A percentile compares a stretch with the other conserved stretches of the same genome.
These are phyloP conservation scores for Exocentrus adspersus DNA, from an alignment of 2,888 invertebrate species.

Conservation along the genomic window DNA sequence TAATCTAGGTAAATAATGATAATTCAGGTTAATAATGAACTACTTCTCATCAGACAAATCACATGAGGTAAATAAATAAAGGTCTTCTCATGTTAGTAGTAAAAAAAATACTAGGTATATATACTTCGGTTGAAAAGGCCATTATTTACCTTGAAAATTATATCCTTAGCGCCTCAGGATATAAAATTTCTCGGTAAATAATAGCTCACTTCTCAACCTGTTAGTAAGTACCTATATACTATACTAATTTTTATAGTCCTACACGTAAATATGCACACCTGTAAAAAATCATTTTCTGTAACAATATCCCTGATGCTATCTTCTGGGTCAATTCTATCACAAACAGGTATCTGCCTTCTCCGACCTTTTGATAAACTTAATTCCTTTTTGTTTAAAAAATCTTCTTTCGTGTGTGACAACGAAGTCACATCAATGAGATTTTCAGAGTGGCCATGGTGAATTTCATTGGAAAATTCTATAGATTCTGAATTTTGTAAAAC, in stretches of 20 bases:
- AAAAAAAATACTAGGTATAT: too few relatives aligned
- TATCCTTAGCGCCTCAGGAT: too few relatives aligned
- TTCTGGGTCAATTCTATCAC: slow-evolving; percentile 71
- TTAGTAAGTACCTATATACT: too few relatives aligned
- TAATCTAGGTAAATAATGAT: too few relatives aligned
- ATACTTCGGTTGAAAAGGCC: too few relatives aligned
- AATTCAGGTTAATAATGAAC: too few relatives aligned
- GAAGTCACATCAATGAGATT: slow-evolving; percentile 60
- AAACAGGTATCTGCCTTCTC: slow-evolving; percentile 60
- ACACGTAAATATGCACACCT: slow-evolving; percentile 62
- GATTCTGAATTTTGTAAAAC: slow-evolving; percentile 64
- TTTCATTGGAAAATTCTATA: slow-evolving; percentile 60
- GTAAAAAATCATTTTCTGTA: slow-evolving; percentile 71
- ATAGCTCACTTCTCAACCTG: too few relatives aligned
- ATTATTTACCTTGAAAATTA: too few relatives aligned
- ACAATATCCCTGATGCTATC: slow-evolving; percentile 72
- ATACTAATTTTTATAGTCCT: neutral
- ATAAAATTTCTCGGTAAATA: too few relatives aligned
- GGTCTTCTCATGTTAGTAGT: too few relatives aligned
- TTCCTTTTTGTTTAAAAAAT: slow-evolving; percentile 58
- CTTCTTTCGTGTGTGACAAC: slow-evolving; percentile 56
- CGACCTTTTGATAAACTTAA: slow-evolving; percentile 47
- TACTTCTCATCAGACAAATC: too few relatives aligned
- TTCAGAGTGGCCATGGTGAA: slow-evolving; percentile 64
- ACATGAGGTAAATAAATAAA: too few relatives aligned